Conservation (phyloP, 2,113 vertebrate genomes). For the Varanus komodoensis region DNA sequence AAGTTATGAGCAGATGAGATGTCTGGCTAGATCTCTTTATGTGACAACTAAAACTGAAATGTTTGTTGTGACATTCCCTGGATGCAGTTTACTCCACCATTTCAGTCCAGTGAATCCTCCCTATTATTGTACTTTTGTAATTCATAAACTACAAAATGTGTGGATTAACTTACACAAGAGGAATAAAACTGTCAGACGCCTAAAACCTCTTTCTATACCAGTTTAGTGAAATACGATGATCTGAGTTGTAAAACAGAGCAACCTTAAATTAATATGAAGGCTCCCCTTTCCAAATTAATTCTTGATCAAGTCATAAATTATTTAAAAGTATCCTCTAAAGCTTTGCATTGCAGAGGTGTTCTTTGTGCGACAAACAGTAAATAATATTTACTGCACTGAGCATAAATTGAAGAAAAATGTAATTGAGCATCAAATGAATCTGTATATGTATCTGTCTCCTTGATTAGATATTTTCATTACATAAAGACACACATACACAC, state of each 20-base stretch:
- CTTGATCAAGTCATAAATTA: constrained; percentile 61
- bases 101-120: constrained; percentile 55
- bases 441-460: too few relatives aligned
- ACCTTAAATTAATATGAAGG: constrained; percentile 58
- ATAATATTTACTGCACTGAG: constrained; percentile 51
- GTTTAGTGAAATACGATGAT: constrained; percentile 76
- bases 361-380: constrained; percentile 60
- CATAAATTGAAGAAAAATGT: constrained; percentile 62
- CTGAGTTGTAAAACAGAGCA: constrained; percentile 63
- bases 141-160: constrained; percentile 72
- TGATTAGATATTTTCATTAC: too few relatives aligned
- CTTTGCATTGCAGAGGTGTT: constrained; percentile 43
- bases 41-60: constrained; percentile 49
- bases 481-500: too few relatives aligned
- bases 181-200: constrained; percentile 75
- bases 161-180: constrained; percentile 69
- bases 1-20: constrained; percentile 35
- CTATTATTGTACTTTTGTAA: constrained; percentile 54
- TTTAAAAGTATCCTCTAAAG: constrained; percentile 54
- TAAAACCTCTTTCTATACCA: constrained; percentile 68
- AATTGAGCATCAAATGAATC: constrained; percentile 9
- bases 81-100: constrained; percentile 60
- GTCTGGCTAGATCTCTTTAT: constrained; percentile 50
- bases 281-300: constrained; percentile 67
- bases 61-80: constrained; percentile 53